A percentile compares a stretch with the other conserved stretches of the same genome.
These are phyloP conservation scores for Apoda limacodes DNA, from an alignment of 2,888 invertebrate species.

Conservation along the genomic window DNA sequence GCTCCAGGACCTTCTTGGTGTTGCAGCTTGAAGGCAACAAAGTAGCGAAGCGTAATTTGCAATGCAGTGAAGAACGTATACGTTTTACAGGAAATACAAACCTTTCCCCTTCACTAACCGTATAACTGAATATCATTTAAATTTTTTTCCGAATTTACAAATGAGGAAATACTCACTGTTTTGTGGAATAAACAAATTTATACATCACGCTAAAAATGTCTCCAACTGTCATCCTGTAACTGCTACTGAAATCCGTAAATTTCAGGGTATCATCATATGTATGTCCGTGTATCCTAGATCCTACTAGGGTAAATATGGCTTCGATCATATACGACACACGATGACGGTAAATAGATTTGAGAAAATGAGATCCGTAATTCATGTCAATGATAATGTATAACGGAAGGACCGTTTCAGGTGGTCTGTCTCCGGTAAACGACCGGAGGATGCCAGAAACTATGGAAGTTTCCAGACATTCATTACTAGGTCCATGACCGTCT, in stretches of 20 bases:
- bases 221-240: conserved; percentile 12
- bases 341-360: conserved; percentile 20
- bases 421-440: too few relatives aligned
- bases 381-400: conserved; percentile 12
- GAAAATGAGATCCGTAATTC: conserved; percentile 17
- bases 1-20: not conserved
- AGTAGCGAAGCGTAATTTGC: not conserved
- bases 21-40: not conserved
- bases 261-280: conserved; percentile 15
- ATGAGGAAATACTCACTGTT: not conserved
- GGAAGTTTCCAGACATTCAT: too few relatives aligned
- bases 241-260: conserved; percentile 18
- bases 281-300: conserved; percentile 18
- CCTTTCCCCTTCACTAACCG: not conserved
- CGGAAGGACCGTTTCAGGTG: too few relatives aligned
- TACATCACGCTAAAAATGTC: conserved; percentile 14
- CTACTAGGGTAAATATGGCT: conserved; percentile 19
- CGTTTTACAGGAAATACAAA: not conserved
- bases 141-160: not conserved
- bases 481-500: conserved; percentile 19
- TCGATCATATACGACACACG: too few relatives aligned
- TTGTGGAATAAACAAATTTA: conserved; percentile 14
- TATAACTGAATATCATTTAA: too few relatives aligned
- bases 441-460: too few relatives aligned
- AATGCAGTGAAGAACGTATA: not conserved